Evolutionary conservation across 2,797 vertebrate species (phyloP).

Genomic region (Alca torda): DNA sequence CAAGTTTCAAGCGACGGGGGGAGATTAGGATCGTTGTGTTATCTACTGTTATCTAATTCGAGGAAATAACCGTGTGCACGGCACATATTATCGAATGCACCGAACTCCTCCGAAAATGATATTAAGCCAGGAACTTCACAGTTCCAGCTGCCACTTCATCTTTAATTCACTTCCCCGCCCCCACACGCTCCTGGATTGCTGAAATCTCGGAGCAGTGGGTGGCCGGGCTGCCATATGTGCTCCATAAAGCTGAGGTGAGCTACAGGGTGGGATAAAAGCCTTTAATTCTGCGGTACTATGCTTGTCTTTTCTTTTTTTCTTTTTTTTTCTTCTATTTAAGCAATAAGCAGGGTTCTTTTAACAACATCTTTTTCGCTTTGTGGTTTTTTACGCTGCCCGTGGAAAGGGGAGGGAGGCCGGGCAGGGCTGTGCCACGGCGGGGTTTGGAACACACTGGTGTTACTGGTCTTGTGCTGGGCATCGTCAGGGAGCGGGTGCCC

Average conservation of each 20-base stretch:
- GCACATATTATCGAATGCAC: neutral
- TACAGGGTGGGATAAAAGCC: neutral
- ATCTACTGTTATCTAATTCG: conserved; percentile 38
- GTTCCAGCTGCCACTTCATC: conserved; percentile 31
- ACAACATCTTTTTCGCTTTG: neutral
- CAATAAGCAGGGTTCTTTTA: neutral
- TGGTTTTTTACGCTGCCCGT: neutral
- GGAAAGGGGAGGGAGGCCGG: neutral
- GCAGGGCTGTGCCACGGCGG: rapidly evolving
- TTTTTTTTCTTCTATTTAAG: neutral
- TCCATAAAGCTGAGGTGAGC: neutral
- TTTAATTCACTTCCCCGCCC: conserved; percentile 10
- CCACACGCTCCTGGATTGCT: neutral
- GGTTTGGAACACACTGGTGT: neutral
- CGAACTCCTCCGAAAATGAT: neutral
- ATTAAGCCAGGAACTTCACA: neutral
- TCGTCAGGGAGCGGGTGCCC: neutral
- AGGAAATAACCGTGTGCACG: conserved; percentile 13
- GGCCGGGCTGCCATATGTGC: neutral
- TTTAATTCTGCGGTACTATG: neutral
- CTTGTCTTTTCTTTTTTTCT: neutral
- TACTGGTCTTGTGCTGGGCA: neutral
- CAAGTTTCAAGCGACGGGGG: neutral
- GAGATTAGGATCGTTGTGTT: conserved; percentile 25
- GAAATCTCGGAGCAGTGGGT: neutral